Percentiles rank a stretch among this genome's conserved stretches.
Evolutionary conservation across 1,140 invertebrate genomes (phyloP).

Genomic region (Maconellicoccus hirsutus): DNA sequence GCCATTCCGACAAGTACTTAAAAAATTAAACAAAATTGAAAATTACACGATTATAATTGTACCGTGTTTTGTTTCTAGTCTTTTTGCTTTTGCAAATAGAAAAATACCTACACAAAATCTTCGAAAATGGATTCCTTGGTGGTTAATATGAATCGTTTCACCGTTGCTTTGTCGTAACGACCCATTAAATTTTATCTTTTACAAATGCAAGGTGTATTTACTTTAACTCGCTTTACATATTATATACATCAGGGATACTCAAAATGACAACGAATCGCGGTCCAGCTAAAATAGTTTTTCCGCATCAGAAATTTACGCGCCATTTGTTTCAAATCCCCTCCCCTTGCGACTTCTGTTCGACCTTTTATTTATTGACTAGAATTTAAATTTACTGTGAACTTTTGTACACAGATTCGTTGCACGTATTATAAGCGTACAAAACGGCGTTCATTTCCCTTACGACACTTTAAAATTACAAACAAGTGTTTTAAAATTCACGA

Average conservation of each 20-base stretch:
- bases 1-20: no score
- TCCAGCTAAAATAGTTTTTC: constrained; percentile 12
- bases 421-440: not conserved
- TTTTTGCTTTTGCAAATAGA: no score
- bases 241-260: not conserved
- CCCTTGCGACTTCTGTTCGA: not conserved
- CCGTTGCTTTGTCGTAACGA: not conserved
- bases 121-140: not conserved
- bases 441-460: not conserved
- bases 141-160: not conserved
- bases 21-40: no score
- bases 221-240: constrained; percentile 4
- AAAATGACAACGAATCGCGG: not conserved
- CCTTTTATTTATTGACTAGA: constrained; percentile 20
- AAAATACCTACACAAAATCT: no score
- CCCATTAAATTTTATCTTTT: constrained; percentile 9
- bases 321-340: not conserved
- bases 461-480: not conserved
- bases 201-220: constrained; percentile 9
- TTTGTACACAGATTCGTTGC: constrained; percentile 19
- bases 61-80: no score
- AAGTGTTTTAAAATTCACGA: not conserved
- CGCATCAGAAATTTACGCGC: not conserved
- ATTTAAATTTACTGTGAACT: constrained; percentile 20
- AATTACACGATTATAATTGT: no score